Percentiles rank a stretch among this genome's conserved stretches.
Evolutionary conservation across 1,140 invertebrate species (phyloP).

Genomic region (Zaprionus africanus): DNA sequence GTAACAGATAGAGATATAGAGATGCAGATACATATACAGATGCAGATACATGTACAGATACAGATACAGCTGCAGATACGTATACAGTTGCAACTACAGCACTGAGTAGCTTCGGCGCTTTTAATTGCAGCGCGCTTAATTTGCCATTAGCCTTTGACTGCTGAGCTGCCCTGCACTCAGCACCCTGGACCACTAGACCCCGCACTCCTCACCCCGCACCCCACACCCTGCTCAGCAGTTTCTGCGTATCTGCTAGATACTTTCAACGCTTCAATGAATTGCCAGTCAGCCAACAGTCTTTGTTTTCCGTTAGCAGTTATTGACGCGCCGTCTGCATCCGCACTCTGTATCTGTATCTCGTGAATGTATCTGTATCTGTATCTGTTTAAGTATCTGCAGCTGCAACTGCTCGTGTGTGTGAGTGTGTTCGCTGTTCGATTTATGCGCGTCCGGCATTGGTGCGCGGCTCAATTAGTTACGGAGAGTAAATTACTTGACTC

Average conservation of each 20-base stretch:
- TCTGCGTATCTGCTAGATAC: slow-evolving; percentile 55
- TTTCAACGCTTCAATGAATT: slow-evolving; percentile 31
- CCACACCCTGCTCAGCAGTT: background rate
- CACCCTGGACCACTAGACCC: too few relatives aligned
- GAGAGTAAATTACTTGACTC: slow-evolving; percentile 71
- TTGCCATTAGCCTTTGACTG: slow-evolving; percentile 81
- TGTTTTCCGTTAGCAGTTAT: slow-evolving; percentile 19
- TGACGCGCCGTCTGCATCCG: slow-evolving; percentile 32
- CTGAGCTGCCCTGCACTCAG: background rate
- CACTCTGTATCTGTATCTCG: slow-evolving; percentile 22
- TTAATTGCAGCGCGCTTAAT: slow-evolving; percentile 78
- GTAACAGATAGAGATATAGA: slow-evolving; percentile 3
- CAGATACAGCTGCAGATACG: slow-evolving; percentile 41
- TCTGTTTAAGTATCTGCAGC: slow-evolving; percentile 17
- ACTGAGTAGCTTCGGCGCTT: slow-evolving; percentile 40
- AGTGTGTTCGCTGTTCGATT: slow-evolving; percentile 63
- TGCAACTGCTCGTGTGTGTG: background rate
- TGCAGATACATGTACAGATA: slow-evolving; percentile 19
- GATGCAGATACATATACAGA: slow-evolving; percentile 1
- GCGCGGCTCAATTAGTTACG: slow-evolving; percentile 76
- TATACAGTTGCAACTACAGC: slow-evolving; percentile 8
- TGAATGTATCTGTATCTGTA: slow-evolving; percentile 43
- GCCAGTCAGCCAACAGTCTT: slow-evolving; percentile 9
- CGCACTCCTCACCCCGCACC: too few relatives aligned
- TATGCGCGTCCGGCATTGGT: slow-evolving; percentile 54